Evolutionary conservation across 2,888 invertebrate genomes (phyloP), one percentile per base, ranked within the genome.

Genomic region (Orthosia cruda): DNA sequence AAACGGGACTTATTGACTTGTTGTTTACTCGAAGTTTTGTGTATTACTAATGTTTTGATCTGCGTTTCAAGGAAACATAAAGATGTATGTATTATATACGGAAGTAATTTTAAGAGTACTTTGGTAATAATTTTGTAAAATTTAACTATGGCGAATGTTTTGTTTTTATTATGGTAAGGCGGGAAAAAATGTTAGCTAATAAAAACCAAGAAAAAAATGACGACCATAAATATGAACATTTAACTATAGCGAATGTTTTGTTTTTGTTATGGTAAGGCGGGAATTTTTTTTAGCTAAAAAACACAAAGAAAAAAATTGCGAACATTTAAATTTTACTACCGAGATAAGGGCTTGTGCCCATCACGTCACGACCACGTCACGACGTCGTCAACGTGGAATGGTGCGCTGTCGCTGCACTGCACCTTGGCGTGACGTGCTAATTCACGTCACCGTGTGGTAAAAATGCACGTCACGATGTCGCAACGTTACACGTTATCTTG

Each of bases 1-100:
- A 67, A 57, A 26, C 55, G 70, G 20, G 5, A 49, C 13, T 20
- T 77, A 77, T 57, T 66, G 68, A 49, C 12, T 65, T 55, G 58
- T 78, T 83, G 49, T 84, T 84, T 70, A 26, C 52, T 20, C 20
- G 54, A 66, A 68, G 16, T 62, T 67, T 23, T 0, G 5, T 32
- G 50, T 58, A 63, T 69, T 58, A 40, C 26, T 64, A 55, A 63
- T 71, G 20, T 55, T 74, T 58, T 66, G 52, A 65, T 67, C 11
- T 58, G 16, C 32, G 45, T 59, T 69, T 58, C 18, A 63, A 4
- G 18, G 16, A 57, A 50, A 67, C 12, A 59, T 5, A 18, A 47
- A 16, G 23, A 40, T 45, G 16, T 63, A 40, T 45, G 16, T 63
- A n/a, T 20, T 50, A 13, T n/a, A 18, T 26, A 47, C 50, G 59